Base-by-base conservation (phyloP, 1,140 invertebrate genomes). In the Danaus plexippus region DNA sequence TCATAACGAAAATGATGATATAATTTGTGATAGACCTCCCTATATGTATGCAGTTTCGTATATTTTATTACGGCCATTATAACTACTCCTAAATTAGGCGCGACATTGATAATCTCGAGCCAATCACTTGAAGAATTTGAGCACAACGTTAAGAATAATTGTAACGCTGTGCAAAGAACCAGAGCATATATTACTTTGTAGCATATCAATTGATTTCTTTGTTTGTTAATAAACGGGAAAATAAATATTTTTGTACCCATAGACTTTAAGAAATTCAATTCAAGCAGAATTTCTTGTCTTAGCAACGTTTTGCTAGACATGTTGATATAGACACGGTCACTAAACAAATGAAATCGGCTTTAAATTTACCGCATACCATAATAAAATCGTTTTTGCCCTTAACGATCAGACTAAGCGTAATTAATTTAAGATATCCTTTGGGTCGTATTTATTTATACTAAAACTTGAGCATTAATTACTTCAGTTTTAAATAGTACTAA, bases 61-160 rank as follows among this genome's bases (percentile, higher is more conserved):
- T 73, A 80, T 61, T 82, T 80, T 50, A 79, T 71, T n/a, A 68
- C 41, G 1, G 76, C 68, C 64, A 82, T 77, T 11, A 79, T 32
- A 51, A 75, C 75, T 1, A 77, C 78, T 9, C 78, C 82, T 9
- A 80, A 67, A 52, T 85, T 85, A 0, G 82, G 82, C 13, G 71
- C 76, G 9, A 80, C 67, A 15, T 80, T 82, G n/a, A 82, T 69
- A 1, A 85, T 62, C 59, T 78, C 74, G 9, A 85, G 62, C 60
- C 65, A 75, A 57, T 77, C 69, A 9, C 59, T 63, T 2, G 69
- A 62, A 1, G 58, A 66, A 10, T 61, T 69, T 18, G 73, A 55
- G 42, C 64, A 68, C 11, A 83, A 61, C 4, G 78, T 76, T 3
- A 74, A 22, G n/a, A 70, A 64, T n/a, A 80, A 54, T 61, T 83